Percentiles rank a stretch among this genome's conserved stretches.
These are phyloP conservation scores for Archivesica marissinica DNA, from an alignment of 1,140 invertebrate genomes.

Conservation along the genomic window DNA sequence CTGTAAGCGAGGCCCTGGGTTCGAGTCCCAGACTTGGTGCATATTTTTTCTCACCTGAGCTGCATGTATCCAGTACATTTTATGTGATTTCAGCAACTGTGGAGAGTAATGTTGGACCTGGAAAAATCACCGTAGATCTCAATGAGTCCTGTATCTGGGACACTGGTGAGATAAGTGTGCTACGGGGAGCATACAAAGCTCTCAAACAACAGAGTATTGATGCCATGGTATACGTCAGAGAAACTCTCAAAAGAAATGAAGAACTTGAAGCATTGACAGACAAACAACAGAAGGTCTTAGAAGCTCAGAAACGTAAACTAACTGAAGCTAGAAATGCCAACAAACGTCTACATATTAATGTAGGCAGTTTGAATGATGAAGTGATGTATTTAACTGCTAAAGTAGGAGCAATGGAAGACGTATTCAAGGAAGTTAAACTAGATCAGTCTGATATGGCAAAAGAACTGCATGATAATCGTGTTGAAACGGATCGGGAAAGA, in stretches of 20 bases:
- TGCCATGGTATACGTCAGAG: constrained; percentile 42
- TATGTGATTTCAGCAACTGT: neutral
- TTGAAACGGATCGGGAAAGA: constrained; percentile 47
- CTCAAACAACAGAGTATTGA: constrained; percentile 59
- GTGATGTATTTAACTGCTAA: constrained; percentile 58
- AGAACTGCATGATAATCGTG: constrained; percentile 58
- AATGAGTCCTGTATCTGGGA: constrained; percentile 59
- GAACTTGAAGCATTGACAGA: constrained; percentile 28
- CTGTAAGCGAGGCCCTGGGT: too few species aligned
- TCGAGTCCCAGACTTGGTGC: too few species aligned
- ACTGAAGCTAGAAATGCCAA: constrained; percentile 42
- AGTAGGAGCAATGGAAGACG: constrained; percentile 59
- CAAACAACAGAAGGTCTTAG: constrained; percentile 28
- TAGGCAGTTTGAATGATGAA: constrained; percentile 46
- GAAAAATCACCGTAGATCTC: constrained; percentile 9
- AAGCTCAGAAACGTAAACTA: constrained; percentile 38
- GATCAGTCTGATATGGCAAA: constrained; percentile 57
- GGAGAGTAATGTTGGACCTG: neutral
- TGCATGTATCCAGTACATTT: too few species aligned
- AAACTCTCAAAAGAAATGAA: constrained; percentile 53
- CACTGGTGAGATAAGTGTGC: constrained; percentile 39
- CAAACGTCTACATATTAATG: constrained; percentile 52
- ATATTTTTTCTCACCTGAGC: too few species aligned
- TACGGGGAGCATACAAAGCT: constrained; percentile 45
- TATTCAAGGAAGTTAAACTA: constrained; percentile 47